Conservation (phyloP, 2,888 invertebrate genomes). For the Pyrrhia umbra region DNA sequence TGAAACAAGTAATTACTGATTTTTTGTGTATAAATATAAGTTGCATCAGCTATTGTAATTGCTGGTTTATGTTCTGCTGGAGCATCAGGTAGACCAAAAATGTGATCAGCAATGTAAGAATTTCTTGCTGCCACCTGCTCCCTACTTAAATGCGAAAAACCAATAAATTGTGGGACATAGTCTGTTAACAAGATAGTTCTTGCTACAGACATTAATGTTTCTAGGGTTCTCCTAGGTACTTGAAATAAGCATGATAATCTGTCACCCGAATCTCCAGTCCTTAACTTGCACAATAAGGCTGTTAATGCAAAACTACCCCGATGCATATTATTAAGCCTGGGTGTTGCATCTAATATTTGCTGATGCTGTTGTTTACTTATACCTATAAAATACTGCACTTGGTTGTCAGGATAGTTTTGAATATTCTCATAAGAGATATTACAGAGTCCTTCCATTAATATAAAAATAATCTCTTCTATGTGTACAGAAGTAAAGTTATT, state of each 20-base stretch:
- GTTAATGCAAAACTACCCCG: slow-evolving; percentile 25
- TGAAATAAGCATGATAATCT: slow-evolving; percentile 13
- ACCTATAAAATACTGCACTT: slow-evolving; percentile 18
- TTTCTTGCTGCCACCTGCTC: slow-evolving; percentile 13
- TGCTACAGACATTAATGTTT: slow-evolving; percentile 14
- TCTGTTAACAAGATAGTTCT: slow-evolving; percentile 16
- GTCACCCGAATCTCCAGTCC: slow-evolving; percentile 23
- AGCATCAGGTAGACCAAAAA: slow-evolving; percentile 19
- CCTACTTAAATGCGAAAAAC: slow-evolving; percentile 17
- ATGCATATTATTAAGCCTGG: slow-evolving; percentile 19
- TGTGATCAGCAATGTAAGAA: slow-evolving; percentile 2
- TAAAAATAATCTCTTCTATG: slow-evolving; percentile 18
- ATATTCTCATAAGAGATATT: slow-evolving; percentile 21
- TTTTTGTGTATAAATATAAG: slow-evolving; percentile 23
- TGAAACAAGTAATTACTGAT: slow-evolving; percentile 17
- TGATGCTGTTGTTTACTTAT: slow-evolving; percentile 9
- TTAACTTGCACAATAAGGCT: slow-evolving; percentile 16
- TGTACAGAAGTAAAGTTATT: slow-evolving; percentile 2
- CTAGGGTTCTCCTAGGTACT: slow-evolving; percentile 14
- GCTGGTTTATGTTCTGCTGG: slow-evolving; percentile 6
- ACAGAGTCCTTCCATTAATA: slow-evolving; percentile 12
- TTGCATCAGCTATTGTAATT: slow-evolving; percentile 18
- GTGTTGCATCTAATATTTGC: slow-evolving; percentile 1
- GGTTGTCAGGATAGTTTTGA: slow-evolving; percentile 11
- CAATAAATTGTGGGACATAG: slow-evolving; percentile 25